Percentiles rank a stretch among this genome's conserved stretches.
Conservation (phyloP, 2,888 invertebrate genomes). For the Diploptera punctata region DNA sequence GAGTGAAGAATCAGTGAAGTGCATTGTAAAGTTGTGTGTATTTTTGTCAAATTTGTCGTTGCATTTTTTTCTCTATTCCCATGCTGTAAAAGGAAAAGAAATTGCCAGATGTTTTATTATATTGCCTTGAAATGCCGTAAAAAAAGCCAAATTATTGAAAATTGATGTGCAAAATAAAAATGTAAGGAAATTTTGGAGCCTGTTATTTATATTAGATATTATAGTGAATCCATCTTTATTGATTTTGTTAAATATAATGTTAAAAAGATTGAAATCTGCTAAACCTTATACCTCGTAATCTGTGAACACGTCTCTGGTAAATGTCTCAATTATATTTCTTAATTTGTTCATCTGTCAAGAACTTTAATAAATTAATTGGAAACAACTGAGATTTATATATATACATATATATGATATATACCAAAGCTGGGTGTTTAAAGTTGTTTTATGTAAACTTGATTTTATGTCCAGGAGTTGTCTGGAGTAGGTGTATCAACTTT, state of each 20-base stretch:
- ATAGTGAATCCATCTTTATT: conserved; percentile 11
- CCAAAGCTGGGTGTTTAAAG: conserved; percentile 10
- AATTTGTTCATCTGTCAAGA: conserved; percentile 30
- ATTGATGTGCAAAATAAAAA: conserved; percentile 37
- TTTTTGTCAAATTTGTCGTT: conserved; percentile 43
- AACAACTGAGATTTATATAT: conserved; percentile 16
- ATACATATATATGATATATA: no score
- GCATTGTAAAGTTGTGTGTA: conserved; percentile 43
- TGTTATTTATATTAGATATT: conserved; percentile 35
- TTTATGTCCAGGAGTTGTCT: conserved; percentile 4
- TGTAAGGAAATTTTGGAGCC: conserved; percentile 31
- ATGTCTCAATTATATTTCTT: conserved; percentile 25
- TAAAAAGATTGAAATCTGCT: conserved; percentile 11
- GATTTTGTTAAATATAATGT: conserved; percentile 22
- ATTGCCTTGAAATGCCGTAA: conserved; percentile 33
- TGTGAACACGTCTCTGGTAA: conserved; percentile 26
- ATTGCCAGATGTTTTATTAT: conserved; percentile 35
- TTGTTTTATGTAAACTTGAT: conserved; percentile 11
- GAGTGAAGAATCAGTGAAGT: conserved; percentile 33
- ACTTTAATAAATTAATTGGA: conserved; percentile 33
- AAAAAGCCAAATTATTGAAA: conserved; percentile 36
- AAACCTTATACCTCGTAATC: conserved; percentile 7
- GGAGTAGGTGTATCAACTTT: neutral
- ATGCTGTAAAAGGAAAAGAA: conserved; percentile 31
- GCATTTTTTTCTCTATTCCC: conserved; percentile 35